Evolutionary conservation across 2,888 invertebrate species (phyloP).

Genomic region (Zaprionus lineosus): DNA sequence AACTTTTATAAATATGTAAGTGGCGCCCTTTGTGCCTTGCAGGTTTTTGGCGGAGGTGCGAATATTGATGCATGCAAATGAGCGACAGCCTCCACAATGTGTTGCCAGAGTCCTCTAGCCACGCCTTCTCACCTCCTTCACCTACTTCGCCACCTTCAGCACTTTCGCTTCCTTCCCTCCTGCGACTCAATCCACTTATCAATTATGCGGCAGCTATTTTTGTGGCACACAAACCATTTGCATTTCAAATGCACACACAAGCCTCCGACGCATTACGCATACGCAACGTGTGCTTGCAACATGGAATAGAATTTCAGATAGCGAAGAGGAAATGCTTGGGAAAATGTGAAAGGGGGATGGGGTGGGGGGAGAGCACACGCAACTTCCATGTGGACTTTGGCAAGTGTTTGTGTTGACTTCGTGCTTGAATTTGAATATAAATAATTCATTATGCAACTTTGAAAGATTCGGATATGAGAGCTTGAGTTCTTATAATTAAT

Average conservation of each 20-base stretch:
- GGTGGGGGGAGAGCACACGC: not conserved
- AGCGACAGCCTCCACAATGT: constrained; percentile 30
- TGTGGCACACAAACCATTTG: constrained; percentile 66
- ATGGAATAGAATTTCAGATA: not conserved
- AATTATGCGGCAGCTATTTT: constrained; percentile 55
- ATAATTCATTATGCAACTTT: constrained; percentile 62
- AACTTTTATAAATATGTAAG: not conserved
- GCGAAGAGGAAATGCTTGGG: no score
- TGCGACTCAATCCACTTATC: constrained; percentile 24
- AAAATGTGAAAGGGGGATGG: no score
- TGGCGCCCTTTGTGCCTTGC: constrained; percentile 4
- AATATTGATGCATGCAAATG: constrained; percentile 65
- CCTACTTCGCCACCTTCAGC: not conserved
- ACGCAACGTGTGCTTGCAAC: constrained; percentile 41
- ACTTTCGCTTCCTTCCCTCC: no score
- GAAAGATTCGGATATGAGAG: no score
- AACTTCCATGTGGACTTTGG: constrained; percentile 6
- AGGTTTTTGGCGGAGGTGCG: constrained; percentile 49
- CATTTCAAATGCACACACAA: constrained; percentile 68
- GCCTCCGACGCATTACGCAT: constrained; percentile 44
- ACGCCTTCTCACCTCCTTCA: not conserved
- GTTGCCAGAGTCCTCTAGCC: no score
- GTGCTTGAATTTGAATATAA: constrained; percentile 52
- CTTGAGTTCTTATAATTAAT: no score
- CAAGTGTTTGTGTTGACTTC: constrained; percentile 27